A percentile compares a stretch with the other conserved stretches of the same genome.
These are phyloP conservation scores for Hemaris fuciformis DNA, from an alignment of 2,888 invertebrate species.

Conservation along the genomic window DNA sequence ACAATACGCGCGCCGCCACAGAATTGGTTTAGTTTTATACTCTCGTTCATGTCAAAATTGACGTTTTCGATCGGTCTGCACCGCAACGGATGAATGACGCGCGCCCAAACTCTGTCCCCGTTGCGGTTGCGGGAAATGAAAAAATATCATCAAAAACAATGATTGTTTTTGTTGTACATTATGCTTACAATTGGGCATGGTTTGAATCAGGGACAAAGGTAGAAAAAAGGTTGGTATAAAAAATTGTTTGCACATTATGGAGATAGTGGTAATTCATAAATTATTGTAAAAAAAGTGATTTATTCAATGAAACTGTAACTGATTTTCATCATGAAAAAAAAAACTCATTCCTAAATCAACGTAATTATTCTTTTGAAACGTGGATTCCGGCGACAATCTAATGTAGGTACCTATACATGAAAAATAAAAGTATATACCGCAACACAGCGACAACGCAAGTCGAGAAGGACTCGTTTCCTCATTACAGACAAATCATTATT, in stretches of 20 bases:
- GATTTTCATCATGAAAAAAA: too few species aligned
- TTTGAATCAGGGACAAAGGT: neutral
- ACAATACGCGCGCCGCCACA: conserved; percentile 43
- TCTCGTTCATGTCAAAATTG: conserved; percentile 36
- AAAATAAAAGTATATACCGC: neutral
- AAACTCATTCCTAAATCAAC: neutral
- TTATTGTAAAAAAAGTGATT: too few species aligned
- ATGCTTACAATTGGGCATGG: neutral
- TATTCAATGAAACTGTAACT: too few species aligned
- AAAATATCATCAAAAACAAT: neutral
- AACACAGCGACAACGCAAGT: neutral
- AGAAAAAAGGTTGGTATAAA: too few species aligned
- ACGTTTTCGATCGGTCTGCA: conserved; percentile 53
- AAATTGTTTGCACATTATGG: too few species aligned
- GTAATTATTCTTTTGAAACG: neutral
- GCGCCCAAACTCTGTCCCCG: conserved; percentile 24
- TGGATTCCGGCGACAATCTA: neutral
- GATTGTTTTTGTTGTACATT: neutral
- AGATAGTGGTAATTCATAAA: too few species aligned
- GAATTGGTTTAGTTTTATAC: conserved; percentile 48
- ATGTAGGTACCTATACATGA: too few species aligned
- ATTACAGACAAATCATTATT: conserved; percentile 22
- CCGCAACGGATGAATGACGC: conserved; percentile 38
- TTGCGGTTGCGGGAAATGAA: conserved; percentile 12
- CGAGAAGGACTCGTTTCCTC: neutral